Evolutionary conservation across 2,113 vertebrate genomes (phyloP).

Genomic region (Malurus elegans): DNA sequence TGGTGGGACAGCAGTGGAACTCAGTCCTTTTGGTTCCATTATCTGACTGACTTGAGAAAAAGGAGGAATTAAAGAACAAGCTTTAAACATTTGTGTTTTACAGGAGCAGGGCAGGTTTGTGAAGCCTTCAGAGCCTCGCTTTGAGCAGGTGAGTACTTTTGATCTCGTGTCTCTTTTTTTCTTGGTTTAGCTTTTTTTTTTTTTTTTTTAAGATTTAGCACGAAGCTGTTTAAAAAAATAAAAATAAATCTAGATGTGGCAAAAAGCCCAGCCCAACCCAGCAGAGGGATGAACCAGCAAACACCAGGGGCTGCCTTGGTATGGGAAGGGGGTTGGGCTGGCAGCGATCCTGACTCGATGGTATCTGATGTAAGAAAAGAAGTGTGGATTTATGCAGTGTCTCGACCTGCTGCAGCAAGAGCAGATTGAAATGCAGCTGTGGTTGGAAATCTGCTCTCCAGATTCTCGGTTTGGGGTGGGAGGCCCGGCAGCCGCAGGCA

Average conservation of each 20-base stretch:
- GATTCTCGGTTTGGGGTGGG: not conserved
- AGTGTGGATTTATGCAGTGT: not conserved
- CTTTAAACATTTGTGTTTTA: not conserved
- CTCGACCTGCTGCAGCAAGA: not conserved
- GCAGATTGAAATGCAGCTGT: not conserved
- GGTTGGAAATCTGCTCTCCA: not conserved
- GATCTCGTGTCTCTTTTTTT: not conserved
- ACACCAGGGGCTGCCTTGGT: rapidly evolving
- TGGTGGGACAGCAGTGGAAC: not conserved
- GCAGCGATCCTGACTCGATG: not conserved
- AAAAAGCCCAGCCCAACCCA: not conserved
- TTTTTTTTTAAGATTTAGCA: not conserved
- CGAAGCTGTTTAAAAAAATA: not conserved
- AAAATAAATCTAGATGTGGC: too few species aligned
- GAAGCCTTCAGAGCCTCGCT: not conserved
- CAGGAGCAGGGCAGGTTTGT: not conserved
- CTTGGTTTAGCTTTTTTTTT: rapidly evolving
- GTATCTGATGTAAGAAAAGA: not conserved
- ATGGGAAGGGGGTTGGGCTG: not conserved
- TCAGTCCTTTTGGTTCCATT: not conserved
- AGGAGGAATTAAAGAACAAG: not conserved
- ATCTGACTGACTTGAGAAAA: not conserved
- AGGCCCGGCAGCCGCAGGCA: not conserved
- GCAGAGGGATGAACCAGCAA: not conserved
- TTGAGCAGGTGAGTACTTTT: not conserved